Evolutionary conservation across 2,888 invertebrate species (phyloP).

Genomic region (Nephrotoma flavescens): DNA sequence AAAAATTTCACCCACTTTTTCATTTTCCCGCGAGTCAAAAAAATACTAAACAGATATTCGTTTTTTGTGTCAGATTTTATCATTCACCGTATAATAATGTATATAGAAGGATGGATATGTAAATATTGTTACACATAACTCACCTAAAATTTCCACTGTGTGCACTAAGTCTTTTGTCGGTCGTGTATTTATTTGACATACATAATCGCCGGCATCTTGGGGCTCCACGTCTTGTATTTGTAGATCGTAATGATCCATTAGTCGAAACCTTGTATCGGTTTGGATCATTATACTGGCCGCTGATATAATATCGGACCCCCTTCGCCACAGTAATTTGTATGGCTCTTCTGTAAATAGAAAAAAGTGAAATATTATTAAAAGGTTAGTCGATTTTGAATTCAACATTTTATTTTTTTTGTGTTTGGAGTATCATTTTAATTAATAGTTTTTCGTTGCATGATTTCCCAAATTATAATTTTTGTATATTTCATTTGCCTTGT

Average conservation of each 20-base stretch:
- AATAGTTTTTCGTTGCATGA: not conserved
- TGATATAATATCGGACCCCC: conserved; percentile 56
- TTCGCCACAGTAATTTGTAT: conserved; percentile 51
- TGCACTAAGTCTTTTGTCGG: conserved; percentile 54
- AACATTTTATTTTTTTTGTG: not conserved
- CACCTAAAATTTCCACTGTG: conserved; percentile 50
- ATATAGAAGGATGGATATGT: not conserved
- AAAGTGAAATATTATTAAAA: conserved; percentile 5
- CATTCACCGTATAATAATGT: not conserved
- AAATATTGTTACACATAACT: conserved; percentile 13
- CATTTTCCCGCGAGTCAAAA: not conserved
- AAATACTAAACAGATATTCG: not conserved
- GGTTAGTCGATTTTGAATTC: not conserved
- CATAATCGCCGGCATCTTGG: conserved; percentile 52
- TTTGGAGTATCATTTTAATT: not conserved
- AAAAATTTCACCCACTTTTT: not conserved
- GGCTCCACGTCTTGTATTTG: conserved; percentile 56
- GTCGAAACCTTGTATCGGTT: conserved; percentile 48
- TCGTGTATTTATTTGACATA: conserved; percentile 57
- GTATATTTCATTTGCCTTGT: not conserved
- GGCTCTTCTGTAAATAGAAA: conserved; percentile 34
- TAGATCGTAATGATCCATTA: conserved; percentile 55
- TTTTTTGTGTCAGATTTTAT: not conserved
- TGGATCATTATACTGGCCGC: conserved; percentile 58
- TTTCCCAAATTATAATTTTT: not conserved